A percentile compares a stretch with the other conserved stretches of the same genome.
phyloP scores from a whole-genome alignment of 2,113 vertebrate species.

The Glaucidium brasilianum region DNA sequence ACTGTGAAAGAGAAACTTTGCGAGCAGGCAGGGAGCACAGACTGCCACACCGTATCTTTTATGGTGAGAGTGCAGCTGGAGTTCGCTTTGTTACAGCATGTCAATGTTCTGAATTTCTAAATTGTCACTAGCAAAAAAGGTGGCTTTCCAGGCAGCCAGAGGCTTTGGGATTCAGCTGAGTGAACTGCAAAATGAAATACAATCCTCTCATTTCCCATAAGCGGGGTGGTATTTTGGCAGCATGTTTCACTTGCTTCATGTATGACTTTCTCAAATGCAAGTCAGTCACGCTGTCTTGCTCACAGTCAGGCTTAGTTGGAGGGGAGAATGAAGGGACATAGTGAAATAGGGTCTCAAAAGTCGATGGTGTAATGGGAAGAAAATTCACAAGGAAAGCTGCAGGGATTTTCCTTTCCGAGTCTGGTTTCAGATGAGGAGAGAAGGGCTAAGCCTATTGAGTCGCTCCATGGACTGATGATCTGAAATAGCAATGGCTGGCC shows the following conservation, averaged over 20 bases:
- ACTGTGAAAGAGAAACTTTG: neutral
- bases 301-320: neutral
- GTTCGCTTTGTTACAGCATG: neutral
- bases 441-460: neutral
- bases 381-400: neutral
- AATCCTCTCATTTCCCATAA: neutral
- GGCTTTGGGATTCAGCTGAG: constrained; percentile 1
- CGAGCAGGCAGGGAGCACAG: neutral
- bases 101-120: neutral
- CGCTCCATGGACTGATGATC: neutral
- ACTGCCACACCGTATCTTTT: neutral
- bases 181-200: neutral
- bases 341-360: neutral
- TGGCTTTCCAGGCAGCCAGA: neutral
- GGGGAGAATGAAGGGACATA: neutral
- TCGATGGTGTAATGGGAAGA: neutral
- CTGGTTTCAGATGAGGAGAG: neutral
- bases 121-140: neutral
- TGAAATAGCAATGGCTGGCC: neutral
- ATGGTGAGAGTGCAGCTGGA: neutral
- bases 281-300: neutral
- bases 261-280: neutral
- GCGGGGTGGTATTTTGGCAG: neutral
- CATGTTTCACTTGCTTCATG: fast-evolving
- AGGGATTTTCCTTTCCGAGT: neutral